phyloP scores from a whole-genome alignment of 2,888 invertebrate species.

The Physocephala rufipes region DNA sequence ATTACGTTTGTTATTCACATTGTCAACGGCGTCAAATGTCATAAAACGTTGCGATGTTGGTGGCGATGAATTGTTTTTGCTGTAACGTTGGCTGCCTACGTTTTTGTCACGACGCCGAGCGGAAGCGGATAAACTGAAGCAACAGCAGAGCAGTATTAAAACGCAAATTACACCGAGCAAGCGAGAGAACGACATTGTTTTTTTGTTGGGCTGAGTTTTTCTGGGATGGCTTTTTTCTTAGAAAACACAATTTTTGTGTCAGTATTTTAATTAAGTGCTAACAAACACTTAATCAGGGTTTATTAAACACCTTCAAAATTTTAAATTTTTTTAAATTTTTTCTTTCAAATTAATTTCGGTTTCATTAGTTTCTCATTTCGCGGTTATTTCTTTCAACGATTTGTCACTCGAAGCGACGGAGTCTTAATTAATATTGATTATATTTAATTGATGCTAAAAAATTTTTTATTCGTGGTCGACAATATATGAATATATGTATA shows the following conservation, averaged over 20 bases:
- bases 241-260: too few species aligned
- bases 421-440: slow-evolving; percentile 36
- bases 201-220: not conserved
- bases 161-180: slow-evolving; percentile 27
- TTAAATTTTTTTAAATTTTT: not conserved
- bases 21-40: not conserved
- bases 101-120: slow-evolving; percentile 18
- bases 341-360: not conserved
- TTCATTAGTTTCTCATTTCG: not conserved
- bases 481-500: not conserved
- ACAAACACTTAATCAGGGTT: not conserved
- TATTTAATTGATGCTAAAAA: slow-evolving; percentile 35
- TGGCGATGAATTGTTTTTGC: slow-evolving; percentile 32
- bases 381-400: slow-evolving; percentile 13
- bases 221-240: slow-evolving; percentile 1
- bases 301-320: not conserved
- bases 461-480: too few species aligned
- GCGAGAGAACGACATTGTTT: slow-evolving; percentile 14
- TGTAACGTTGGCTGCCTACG: slow-evolving; percentile 28
- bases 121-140: slow-evolving; percentile 31
- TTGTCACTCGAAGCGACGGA: slow-evolving; percentile 9
- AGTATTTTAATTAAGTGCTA: too few species aligned
- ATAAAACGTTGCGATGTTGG: slow-evolving; percentile 29
- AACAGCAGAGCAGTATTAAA: slow-evolving; percentile 23
- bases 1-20: slow-evolving; percentile 1